Evolutionary conservation across 92 coral and sea anemone species (phyloP).

Genomic region (Umimayanthus kanabou): DNA sequence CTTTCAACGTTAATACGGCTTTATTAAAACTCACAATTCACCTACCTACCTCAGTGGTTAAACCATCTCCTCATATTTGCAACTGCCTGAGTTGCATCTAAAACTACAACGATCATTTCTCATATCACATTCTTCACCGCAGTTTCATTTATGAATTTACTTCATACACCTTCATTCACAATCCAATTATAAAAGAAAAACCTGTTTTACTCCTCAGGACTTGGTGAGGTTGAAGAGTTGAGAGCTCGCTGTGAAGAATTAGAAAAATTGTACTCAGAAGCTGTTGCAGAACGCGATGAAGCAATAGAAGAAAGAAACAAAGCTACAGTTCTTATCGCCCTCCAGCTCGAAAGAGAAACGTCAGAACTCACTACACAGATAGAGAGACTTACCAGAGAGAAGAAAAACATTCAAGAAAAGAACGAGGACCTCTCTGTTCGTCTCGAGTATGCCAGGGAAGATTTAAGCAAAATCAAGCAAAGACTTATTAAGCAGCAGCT

Average conservation of each 20-base stretch:
- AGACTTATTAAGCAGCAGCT: constrained; percentile 78
- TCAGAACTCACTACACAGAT: constrained; percentile 66
- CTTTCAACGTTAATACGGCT: no score
- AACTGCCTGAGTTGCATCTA: no score
- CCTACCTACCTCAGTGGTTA: no score
- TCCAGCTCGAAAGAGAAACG: constrained; percentile 80
- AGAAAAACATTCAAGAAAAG: constrained; percentile 54
- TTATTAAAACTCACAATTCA: no score
- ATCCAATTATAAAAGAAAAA: neutral
- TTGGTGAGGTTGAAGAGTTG: constrained; percentile 76
- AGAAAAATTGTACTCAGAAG: constrained; percentile 72
- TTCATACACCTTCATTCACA: no score
- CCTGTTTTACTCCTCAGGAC: constrained; percentile 53
- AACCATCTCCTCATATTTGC: no score
- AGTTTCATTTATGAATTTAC: no score
- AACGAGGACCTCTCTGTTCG: constrained; percentile 77
- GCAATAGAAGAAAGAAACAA: constrained; percentile 89
- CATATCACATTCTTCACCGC: no score
- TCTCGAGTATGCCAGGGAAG: constrained; percentile 71
- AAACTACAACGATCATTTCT: no score
- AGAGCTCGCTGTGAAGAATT: constrained; percentile 65
- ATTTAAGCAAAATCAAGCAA: constrained; percentile 76
- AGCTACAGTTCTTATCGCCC: constrained; percentile 80
- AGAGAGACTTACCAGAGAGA: constrained; percentile 53
- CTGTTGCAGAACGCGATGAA: constrained; percentile 71